phyloP scores from a whole-genome alignment of 30 jellyfish, hydroid and myxozoan genomes.

The Cassiopea xamachana region DNA sequence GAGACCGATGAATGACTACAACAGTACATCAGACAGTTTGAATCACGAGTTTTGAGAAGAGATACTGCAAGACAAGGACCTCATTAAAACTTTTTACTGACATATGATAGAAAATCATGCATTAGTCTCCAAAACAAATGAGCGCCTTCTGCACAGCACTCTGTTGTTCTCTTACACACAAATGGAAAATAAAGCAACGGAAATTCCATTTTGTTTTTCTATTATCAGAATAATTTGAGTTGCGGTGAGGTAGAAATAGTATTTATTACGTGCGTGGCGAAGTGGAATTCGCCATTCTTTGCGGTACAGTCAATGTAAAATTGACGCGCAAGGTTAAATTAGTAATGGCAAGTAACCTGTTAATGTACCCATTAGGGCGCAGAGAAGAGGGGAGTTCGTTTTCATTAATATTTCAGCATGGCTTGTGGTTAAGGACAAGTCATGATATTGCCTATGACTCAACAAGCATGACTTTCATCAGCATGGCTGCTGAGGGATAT shows the following conservation, averaged over 20 bases:
- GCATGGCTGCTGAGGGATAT: too few relatives aligned
- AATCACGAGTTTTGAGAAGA: too few relatives aligned
- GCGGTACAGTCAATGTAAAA: neutral
- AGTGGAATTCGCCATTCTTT: neutral
- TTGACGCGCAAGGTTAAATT: neutral
- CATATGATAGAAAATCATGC: too few relatives aligned
- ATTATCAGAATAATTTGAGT: neutral
- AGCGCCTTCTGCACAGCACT: neutral
- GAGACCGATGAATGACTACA: too few relatives aligned
- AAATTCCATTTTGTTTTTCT: neutral
- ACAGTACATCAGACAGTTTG: too few relatives aligned
- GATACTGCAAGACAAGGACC: too few relatives aligned
- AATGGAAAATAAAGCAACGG: neutral
- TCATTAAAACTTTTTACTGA: too few relatives aligned
- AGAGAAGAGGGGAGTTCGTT: too few relatives aligned
- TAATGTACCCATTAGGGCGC: neutral
- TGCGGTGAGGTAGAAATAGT: constrained; percentile 8
- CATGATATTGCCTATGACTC: too few relatives aligned
- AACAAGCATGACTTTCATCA: too few relatives aligned
- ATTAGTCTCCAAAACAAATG: neutral
- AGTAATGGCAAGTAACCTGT: neutral
- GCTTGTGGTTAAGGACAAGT: too few relatives aligned
- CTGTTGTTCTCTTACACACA: neutral
- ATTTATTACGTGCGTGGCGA: neutral
- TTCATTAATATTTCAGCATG: too few relatives aligned